These are phyloP conservation scores for Megastigmus dorsalis DNA, from an alignment of 2,888 invertebrate genomes.

Conservation along the genomic window DNA sequence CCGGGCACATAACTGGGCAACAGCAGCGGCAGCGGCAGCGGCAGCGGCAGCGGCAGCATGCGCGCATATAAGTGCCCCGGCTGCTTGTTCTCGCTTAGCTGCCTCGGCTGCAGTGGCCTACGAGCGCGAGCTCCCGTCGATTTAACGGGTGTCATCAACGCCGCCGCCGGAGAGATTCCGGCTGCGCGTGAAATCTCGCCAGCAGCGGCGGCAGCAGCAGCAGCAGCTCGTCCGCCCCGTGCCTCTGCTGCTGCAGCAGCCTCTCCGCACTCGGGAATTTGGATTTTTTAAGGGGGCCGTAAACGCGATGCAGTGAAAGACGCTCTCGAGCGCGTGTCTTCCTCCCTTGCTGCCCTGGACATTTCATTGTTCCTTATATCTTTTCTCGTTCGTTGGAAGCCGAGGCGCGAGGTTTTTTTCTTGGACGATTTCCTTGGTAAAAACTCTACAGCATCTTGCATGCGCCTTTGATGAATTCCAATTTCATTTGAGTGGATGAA, in stretches of 20 bases:
- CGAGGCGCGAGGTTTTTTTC: too few species aligned
- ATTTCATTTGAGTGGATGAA: too few species aligned
- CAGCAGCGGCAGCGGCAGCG: neutral
- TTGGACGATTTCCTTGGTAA: too few species aligned
- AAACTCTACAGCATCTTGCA: too few species aligned
- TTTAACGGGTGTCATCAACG: constrained; percentile 50
- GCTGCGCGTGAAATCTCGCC: too few species aligned
- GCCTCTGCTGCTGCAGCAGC: neutral
- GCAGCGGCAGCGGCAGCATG: neutral
- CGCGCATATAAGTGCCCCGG: constrained; percentile 35
- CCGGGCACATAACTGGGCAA: constrained; percentile 28
- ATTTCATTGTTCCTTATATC: constrained; percentile 2
- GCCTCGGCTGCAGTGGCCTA: neutral
- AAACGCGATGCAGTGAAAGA: constrained; percentile 32
- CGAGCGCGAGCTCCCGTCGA: constrained; percentile 8
- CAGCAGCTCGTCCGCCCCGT: neutral
- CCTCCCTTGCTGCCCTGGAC: neutral
- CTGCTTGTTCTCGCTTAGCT: constrained; percentile 8
- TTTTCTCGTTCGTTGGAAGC: neutral
- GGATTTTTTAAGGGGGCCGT: constrained; percentile 41
- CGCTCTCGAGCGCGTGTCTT: neutral
- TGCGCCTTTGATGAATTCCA: too few species aligned
- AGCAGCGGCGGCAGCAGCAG: too few species aligned
- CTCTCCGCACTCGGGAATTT: constrained; percentile 23
- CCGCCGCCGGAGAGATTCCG: constrained; percentile 13